Conservation (phyloP, 2,888 invertebrate genomes). For the Parnassius glacialis region DNA sequence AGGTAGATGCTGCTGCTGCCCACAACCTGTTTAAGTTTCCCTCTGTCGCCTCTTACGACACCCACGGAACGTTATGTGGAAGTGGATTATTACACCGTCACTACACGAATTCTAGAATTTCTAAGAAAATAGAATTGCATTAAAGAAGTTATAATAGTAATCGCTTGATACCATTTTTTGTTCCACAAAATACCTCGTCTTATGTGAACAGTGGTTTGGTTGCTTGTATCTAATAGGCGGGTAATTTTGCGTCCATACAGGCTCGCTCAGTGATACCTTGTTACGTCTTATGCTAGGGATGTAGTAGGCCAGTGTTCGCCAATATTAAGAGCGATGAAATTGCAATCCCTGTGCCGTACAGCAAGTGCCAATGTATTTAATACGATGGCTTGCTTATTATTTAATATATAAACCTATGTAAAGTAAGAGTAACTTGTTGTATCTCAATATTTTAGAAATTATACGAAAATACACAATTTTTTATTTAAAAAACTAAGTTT, state of each 20-base stretch:
- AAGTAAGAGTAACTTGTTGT: too few relatives aligned
- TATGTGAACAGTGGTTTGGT: neutral
- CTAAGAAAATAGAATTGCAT: too few relatives aligned
- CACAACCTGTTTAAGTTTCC: too few relatives aligned
- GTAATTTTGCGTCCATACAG: constrained; percentile 7
- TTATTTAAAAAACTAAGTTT: too few relatives aligned
- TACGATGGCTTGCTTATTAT: neutral
- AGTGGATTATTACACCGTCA: too few relatives aligned
- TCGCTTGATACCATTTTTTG: neutral
- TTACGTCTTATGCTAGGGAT: constrained; percentile 7
- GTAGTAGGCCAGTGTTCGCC: neutral
- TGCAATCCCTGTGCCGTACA: neutral
- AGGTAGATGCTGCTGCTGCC: too few relatives aligned
- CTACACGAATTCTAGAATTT: too few relatives aligned
- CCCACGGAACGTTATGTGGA: too few relatives aligned
- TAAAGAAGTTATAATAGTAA: neutral
- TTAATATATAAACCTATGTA: too few relatives aligned
- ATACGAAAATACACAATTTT: too few relatives aligned
- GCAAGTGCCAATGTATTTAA: neutral
- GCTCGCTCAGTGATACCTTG: constrained; percentile 10
- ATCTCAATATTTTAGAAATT: too few relatives aligned
- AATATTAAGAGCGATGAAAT: neutral
- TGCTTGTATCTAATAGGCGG: constrained; percentile 6
- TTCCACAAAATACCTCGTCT: neutral
- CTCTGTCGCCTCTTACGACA: too few relatives aligned